Base-by-base conservation (phyloP, 2,888 invertebrate genomes). In the Nomada ferruginata region DNA sequence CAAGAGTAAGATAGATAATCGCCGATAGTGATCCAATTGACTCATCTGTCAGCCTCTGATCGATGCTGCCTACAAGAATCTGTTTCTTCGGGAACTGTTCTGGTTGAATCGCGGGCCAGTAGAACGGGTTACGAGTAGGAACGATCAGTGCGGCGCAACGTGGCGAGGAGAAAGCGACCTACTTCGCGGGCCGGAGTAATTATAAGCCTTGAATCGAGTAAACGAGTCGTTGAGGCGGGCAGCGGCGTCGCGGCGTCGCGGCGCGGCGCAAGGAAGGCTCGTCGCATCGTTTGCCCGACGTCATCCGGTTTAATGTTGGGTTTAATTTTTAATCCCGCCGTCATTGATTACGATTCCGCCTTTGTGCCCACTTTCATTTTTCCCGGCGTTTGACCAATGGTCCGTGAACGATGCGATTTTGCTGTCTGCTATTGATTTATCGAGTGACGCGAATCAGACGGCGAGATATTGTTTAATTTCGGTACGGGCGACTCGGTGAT, bases 151-250 rank as follows among this genome's bases (percentile, higher is more conserved):
- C 57, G 84, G 87, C 85, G 87, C 87, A 91, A 90, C 91, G 90
- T 91, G 90, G 89, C 82, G 90, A 92, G 91, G 92, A 92, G 92
- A 92, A 92, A 92, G 92, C 92, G 92, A 92, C 92, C 92, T 92
- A 92, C 92, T 92, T 80, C 91, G 89, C 90, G 87, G 91, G 77
- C 87, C 91, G 89, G 36, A 91, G 92, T 92, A 92, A 92, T 92
- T 92, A 92, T 91, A 92, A 92, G 92, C 92, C 92, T 92, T 92
- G 92, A 92, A 92, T 90, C 91, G 88, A 90, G 91, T 89, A 87
- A 91, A 90, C 91, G 91, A 91, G 88, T 90, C 88, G 89, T 85
- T 83, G 87, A 85, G 87, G 85, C 87, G 85, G 81, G 75, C 64
- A 83, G 80, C 82, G 76, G 79, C 65, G 76, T 74, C 79, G 77